Conservation (phyloP, 2,113 vertebrate genomes). For the Aptenodytes patagonicus region DNA sequence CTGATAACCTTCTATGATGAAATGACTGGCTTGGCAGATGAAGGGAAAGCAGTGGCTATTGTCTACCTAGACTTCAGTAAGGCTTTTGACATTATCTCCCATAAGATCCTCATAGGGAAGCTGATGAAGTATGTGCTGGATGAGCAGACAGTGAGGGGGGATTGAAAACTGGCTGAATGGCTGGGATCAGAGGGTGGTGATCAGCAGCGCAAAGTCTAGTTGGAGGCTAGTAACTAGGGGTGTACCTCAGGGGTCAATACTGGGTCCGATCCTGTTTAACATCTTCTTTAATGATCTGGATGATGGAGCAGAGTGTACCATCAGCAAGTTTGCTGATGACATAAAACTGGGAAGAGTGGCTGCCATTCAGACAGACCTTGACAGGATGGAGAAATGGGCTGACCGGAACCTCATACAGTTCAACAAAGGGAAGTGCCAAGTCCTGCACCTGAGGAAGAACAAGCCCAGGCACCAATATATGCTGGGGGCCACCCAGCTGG, state of each 20-base stretch:
- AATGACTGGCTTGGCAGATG: neutral
- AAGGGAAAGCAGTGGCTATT: neutral
- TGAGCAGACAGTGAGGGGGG: neutral
- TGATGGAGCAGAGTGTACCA: no score
- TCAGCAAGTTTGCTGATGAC: no score
- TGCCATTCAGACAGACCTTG: no score
- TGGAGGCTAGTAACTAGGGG: neutral
- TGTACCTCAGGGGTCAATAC: neutral
- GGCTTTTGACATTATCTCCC: neutral
- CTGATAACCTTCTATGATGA: neutral
- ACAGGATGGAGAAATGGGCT: no score
- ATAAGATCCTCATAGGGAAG: neutral
- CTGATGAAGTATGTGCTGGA: neutral
- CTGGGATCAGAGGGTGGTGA: neutral
- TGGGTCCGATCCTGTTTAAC: no score
- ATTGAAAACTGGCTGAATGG: neutral
- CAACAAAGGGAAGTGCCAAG: no score
- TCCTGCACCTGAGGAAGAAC: no score
- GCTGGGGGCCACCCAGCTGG: neutral
- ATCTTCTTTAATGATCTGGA: no score
- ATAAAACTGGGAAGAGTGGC: no score
- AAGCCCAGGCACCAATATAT: neutral
- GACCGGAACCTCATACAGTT: no score
- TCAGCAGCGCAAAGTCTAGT: neutral
- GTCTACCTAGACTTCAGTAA: neutral